Base-by-base conservation (phyloP, 2,113 vertebrate genomes). In the Pardalotus punctatus region DNA sequence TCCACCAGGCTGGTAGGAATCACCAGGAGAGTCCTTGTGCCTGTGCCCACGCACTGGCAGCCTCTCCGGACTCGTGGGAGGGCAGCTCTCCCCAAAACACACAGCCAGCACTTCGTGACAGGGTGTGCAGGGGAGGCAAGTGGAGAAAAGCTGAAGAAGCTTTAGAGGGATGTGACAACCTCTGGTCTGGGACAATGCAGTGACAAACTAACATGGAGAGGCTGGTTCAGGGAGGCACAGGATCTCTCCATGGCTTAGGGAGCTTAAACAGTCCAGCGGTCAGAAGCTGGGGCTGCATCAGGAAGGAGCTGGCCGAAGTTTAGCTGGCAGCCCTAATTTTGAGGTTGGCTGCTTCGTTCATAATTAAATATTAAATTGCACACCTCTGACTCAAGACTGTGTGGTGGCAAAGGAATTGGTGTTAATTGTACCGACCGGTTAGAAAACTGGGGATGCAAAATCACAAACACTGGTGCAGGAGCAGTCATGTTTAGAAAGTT, bases 271-370 rank as follows among this genome's bases (percentile, higher is more conserved):
- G 73, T 80, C 72, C 57, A 60, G 76, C 0, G 27, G 71, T 82
- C 62, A 82, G 64, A 70, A 82, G 45, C 82, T 66, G 36, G 66
- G 66, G 42, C 74, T 81, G 42, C 58, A 11, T 64, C 42, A 80
- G 3, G 8, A 90, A 50, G 78, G 61, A 91, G 85, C 38, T 70
- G 35, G 85, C 47, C 56, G 42, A 83, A 80, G 58, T 93, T 51
- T 91, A 87, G 74, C 84, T 95, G 89, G 47, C 87, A 88, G 84
- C 80, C 74, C 50, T 94, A 56, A 85, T 91, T 93, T 91, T 94
- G 81, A 92, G 93, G 87, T 90, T 92, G 70, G 47, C 70, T 78
- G 21, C 67, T 92, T 66, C 3, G 0, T 90, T 91, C 14, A 3
- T 61, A 66, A 56, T 91, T 89, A 88, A 87, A 86, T 88, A 66